Evolutionary conservation across 2,113 vertebrate genomes (phyloP).

Genomic region (Mastomys natalensis): DNA sequence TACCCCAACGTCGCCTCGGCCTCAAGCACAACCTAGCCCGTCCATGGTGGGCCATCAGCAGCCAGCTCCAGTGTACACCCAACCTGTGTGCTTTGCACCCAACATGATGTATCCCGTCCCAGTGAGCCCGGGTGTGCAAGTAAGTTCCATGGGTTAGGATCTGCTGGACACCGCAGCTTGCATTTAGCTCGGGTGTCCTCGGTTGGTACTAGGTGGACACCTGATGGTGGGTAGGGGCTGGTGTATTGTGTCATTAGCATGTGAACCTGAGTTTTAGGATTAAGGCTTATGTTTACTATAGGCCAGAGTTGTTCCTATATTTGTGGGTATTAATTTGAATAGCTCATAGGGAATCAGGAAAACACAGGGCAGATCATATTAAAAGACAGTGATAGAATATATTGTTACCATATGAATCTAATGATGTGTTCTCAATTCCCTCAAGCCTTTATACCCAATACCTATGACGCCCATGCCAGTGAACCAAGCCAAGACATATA

Average conservation of each 20-base stretch:
- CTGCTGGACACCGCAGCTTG: not conserved
- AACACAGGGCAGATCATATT: not conserved
- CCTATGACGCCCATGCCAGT: constrained; percentile 98
- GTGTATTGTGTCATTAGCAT: not conserved
- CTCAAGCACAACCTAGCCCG: constrained; percentile 98
- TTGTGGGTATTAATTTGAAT: constrained; percentile 35
- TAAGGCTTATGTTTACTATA: constrained; percentile 12
- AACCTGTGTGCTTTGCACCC: constrained; percentile 97
- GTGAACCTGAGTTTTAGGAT: not conserved
- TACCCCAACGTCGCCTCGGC: constrained; percentile 96
- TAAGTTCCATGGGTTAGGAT: constrained; percentile 80
- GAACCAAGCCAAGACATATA: constrained; percentile 99
- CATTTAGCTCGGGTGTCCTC: not conserved
- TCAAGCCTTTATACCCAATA: constrained; percentile 97
- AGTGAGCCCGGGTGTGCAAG: constrained; percentile 98
- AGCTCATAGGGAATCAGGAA: not conserved
- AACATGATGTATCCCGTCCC: constrained; percentile 98
- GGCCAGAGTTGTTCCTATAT: not conserved
- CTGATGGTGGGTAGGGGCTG: not conserved
- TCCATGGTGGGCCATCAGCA: constrained; percentile 98
- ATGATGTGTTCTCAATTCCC: constrained; percentile 73
- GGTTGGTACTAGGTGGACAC: not conserved
- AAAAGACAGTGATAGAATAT: not conserved
- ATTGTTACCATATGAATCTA: constrained; percentile 55
- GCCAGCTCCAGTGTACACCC: constrained; percentile 94